phyloP scores from a whole-genome alignment of 2,797 vertebrate species.

The Amazona finschi region DNA sequence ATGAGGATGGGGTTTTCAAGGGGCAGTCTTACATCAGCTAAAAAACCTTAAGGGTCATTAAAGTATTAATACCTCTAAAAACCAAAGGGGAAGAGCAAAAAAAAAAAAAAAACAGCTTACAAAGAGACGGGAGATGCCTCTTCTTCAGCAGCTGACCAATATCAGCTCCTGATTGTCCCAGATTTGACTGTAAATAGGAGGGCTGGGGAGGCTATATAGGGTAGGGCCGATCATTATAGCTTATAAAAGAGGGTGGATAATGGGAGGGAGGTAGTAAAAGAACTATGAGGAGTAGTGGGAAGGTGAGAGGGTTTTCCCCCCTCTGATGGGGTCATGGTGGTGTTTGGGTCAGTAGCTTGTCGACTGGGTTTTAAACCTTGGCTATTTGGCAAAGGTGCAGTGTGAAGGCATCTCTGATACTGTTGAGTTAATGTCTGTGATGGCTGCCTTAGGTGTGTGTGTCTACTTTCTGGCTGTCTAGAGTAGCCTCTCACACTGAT shows the following conservation, averaged over 20 bases:
- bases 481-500: too few species aligned
- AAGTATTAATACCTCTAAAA: not conserved
- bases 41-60: not conserved
- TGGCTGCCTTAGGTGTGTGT: not conserved
- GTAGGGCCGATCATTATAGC: accelerated
- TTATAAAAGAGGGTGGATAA: not conserved
- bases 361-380: not conserved
- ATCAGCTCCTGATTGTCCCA: not conserved
- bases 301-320: accelerated
- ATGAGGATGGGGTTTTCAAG: not conserved
- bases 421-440: too few species aligned
- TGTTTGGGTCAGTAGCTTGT: not conserved
- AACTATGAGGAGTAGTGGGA: not conserved
- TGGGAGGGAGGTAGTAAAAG: accelerated
- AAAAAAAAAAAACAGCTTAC: not conserved
- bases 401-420: accelerated
- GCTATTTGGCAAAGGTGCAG: accelerated
- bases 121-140: not conserved
- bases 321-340: too few species aligned
- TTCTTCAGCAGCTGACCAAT: not conserved
- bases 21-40: not conserved
- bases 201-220: not conserved
- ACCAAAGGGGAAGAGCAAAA: not conserved
- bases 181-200: too few species aligned
- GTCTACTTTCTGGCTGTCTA: accelerated